phyloP scores from a whole-genome alignment of 1,140 invertebrate species.

The Drosophila pachea region DNA sequence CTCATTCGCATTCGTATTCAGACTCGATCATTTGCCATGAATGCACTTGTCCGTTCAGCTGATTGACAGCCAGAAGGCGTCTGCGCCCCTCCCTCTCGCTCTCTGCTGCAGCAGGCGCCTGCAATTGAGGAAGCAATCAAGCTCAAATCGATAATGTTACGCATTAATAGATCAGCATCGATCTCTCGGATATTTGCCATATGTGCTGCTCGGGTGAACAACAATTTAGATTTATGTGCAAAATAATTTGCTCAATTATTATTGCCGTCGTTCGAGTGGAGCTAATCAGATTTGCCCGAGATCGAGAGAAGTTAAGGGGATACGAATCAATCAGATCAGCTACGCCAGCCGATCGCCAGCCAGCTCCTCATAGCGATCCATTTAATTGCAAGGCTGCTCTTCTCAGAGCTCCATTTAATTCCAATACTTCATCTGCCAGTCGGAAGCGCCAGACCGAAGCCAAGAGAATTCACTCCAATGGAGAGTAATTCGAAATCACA shows the following conservation, averaged over 20 bases:
- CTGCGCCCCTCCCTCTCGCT: not conserved
- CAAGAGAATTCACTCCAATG: conserved; percentile 13
- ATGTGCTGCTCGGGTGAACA: conserved; percentile 21
- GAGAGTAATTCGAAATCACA: conserved; percentile 44
- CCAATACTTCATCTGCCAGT: too few relatives aligned
- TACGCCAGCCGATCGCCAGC: too few relatives aligned
- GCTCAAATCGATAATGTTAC: conserved; percentile 37
- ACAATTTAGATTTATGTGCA: conserved; percentile 68
- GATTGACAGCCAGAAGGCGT: conserved; percentile 36
- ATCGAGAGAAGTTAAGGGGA: not conserved
- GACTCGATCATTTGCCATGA: conserved; percentile 33
- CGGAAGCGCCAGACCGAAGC: not conserved
- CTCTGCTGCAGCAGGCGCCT: conserved; percentile 17
- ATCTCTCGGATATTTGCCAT: conserved; percentile 40
- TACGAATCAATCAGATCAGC: too few relatives aligned
- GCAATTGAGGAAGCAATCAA: conserved; percentile 58
- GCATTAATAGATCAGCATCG: conserved; percentile 12
- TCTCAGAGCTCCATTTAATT: not conserved
- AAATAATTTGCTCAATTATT: conserved; percentile 30
- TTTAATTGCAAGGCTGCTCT: too few relatives aligned
- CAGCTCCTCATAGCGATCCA: not conserved
- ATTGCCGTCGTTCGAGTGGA: conserved; percentile 45
- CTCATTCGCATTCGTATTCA: conserved; percentile 26
- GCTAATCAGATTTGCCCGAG: not conserved
- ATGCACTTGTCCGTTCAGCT: conserved; percentile 45